Base-by-base conservation (phyloP, 2,888 invertebrate genomes). In the Eupithecia pulchellata region DNA sequence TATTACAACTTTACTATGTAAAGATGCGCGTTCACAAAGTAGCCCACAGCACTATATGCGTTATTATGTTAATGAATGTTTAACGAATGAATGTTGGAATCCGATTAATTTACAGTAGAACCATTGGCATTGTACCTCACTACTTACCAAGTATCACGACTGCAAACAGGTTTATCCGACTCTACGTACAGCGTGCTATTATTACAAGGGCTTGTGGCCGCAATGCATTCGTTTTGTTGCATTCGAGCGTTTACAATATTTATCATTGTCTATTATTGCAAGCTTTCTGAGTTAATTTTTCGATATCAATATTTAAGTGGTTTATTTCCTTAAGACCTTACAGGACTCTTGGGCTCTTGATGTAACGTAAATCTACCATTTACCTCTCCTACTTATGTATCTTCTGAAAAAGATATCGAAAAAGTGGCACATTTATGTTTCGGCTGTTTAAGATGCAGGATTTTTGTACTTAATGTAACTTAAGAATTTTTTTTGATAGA, bases 151-250 rank as follows among this genome's bases (percentile, higher is more conserved):
- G 52, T 52, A 52, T 52, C 52, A 52, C 52, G 52, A 52, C 52
- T 64, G 47, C 52, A 64, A 73, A 73, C 72, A 66, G 66, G 72
- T 73, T 73, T 73, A 64, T 64, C 39, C 69, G 64, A 69, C 66
- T 64, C 69, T 34, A 57, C 55, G 11, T 30, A 32, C 57, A 69
- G 34, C 11, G 66, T 42, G 8, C 67, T 68, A 64, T 39, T 39
- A 65, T 75, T 71, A 70, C 74, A 71, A 72, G 67, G 61, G 66
- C 65, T 64, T 62, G 62, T 29, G 71, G 69, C 64, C 57, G 68
- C 39, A 57, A 64, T 68, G 55, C 52, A 62, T 65, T 72, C 57
- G 57, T 66, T 57, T 69, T 69, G 60, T 69, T 65, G 64, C 66
- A 64, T 74, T 63, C 64, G 27, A 68, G 55, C 63, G 55, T 61